Percentiles rank a stretch among this genome's conserved stretches.
phyloP scores from a whole-genome alignment of 1,140 invertebrate genomes.

The Macrotrachela quadricornifera region DNA sequence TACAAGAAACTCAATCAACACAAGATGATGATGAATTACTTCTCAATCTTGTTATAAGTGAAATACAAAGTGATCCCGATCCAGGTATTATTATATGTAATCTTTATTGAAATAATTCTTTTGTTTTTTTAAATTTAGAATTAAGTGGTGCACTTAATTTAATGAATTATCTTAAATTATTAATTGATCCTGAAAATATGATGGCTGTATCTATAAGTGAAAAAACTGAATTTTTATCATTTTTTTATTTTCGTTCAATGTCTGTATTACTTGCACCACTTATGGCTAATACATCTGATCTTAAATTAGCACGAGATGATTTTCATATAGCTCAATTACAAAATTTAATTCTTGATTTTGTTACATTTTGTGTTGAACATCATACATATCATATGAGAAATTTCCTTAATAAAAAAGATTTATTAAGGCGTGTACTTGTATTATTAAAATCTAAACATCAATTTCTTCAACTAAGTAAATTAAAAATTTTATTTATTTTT shows the following conservation, averaged over 20 bases:
- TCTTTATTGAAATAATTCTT: not conserved
- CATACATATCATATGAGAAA: slow-evolving; percentile 97
- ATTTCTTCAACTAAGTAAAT: slow-evolving; percentile 74
- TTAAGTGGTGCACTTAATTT: slow-evolving; percentile 83
- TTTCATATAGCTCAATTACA: slow-evolving; percentile 84
- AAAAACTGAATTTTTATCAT: slow-evolving; percentile 89
- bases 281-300: slow-evolving; percentile 63
- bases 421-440: slow-evolving; percentile 74
- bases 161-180: slow-evolving; percentile 67
- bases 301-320: slow-evolving; percentile 68
- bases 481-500: not conserved
- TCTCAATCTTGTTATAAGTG: slow-evolving; percentile 87
- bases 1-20: slow-evolving; percentile 54
- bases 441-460: slow-evolving; percentile 92
- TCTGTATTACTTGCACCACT: slow-evolving; percentile 72
- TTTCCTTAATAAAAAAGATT: slow-evolving; percentile 84
- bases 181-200: slow-evolving; percentile 98
- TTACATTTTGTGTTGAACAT: slow-evolving; percentile 99
- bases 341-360: slow-evolving; percentile 72
- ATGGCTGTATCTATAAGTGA: slow-evolving; percentile 57
- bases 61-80: slow-evolving; percentile 51
- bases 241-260: slow-evolving; percentile 96
- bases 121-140: slow-evolving; percentile 44
- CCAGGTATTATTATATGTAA: slow-evolving; percentile 15
- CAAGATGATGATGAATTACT: slow-evolving; percentile 35